Evolutionary conservation across 2,888 invertebrate genomes (phyloP).

Genomic region (Drosophila testacea): DNA sequence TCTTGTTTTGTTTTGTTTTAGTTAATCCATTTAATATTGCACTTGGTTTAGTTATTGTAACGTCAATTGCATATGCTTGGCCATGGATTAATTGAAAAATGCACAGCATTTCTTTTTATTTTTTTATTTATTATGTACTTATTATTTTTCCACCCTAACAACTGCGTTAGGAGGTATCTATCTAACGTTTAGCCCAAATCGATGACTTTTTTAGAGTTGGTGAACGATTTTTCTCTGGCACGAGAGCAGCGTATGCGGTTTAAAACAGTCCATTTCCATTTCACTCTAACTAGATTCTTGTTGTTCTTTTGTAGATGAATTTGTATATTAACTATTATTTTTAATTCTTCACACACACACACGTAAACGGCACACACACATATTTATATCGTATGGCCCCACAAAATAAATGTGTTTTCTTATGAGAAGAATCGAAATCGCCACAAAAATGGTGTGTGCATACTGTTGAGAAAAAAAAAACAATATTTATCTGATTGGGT

Average conservation of each 20-base stretch:
- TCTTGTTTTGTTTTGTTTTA: constrained; percentile 60
- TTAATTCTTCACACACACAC: constrained; percentile 51
- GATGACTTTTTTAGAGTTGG: constrained; percentile 67
- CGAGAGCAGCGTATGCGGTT: constrained; percentile 48
- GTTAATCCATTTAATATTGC: constrained; percentile 54
- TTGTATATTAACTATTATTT: constrained; percentile 37
- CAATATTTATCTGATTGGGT: constrained; percentile 48
- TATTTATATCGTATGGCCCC: constrained; percentile 46
- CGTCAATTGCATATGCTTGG: constrained; percentile 50
- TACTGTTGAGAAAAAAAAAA: constrained; percentile 31
- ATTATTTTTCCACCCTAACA: constrained; percentile 73
- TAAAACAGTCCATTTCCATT: constrained; percentile 47
- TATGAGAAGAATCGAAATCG: constrained; percentile 66
- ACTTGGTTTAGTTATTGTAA: constrained; percentile 50
- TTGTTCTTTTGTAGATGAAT: background rate
- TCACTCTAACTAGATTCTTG: constrained; percentile 42
- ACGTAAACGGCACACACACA: constrained; percentile 56
- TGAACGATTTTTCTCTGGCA: constrained; percentile 70
- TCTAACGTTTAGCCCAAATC: constrained; percentile 81
- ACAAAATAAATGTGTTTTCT: constrained; percentile 67
- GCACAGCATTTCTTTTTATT: constrained; percentile 60
- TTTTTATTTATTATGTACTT: constrained; percentile 61
- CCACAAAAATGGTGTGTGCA: constrained; percentile 69
- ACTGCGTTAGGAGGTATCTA: constrained; percentile 80
- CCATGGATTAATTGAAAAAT: constrained; percentile 55